Evolutionary conservation across 2,113 vertebrate genomes (phyloP), one percentile per base, ranked within the genome.

Genomic region (Nettapus auritus): DNA sequence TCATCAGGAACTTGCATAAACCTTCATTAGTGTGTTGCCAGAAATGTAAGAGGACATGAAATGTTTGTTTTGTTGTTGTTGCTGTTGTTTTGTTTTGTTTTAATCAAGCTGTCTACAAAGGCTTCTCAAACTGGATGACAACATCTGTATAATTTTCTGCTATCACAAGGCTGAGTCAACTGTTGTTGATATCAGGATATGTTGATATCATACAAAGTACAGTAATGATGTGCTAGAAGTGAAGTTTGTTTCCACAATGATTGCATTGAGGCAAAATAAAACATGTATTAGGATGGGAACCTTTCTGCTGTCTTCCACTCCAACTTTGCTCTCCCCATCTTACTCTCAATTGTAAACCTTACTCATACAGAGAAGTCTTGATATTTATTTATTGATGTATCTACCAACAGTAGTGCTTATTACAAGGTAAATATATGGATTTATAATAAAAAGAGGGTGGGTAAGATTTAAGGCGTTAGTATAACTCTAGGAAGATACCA

Each of bases 211-310:
- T 46, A 57, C 28, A 44, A 52, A 79, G 46, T 40, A 81, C 5
- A 55, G 59, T 59, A 86, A 82, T 53, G 59, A 82, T 86, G 48
- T 88, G 25, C 53, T 83, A 57, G 62, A 75, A 78, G 17, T 33
- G 52, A 78, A 20, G 67, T 88, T 97, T 95, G 11, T 77, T 95
- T 96, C 60, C n/a, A 74, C 50, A 95, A 25, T 76, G 55, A 13
- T 76, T 93, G 42, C 67, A 92, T 66, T 53, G n/a, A 15, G 79
- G 68, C 42, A 84, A 81, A 80, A 67, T 13, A 71, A 74, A 89
- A 59, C 14, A 36, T 12, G 38, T 2, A 44, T 66, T 44, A 78
- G 16, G 28, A 17, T 40, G 46, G 28, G 25, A 74, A 84, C 5
- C n/a, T 78, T 71, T 74, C 34, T 88, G 23, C 25, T 70, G 36